Percentiles rank a stretch among this genome's conserved stretches.
These are phyloP conservation scores for Dasyornis broadbenti DNA, from an alignment of 2,113 vertebrate species.

Conservation along the genomic window DNA sequence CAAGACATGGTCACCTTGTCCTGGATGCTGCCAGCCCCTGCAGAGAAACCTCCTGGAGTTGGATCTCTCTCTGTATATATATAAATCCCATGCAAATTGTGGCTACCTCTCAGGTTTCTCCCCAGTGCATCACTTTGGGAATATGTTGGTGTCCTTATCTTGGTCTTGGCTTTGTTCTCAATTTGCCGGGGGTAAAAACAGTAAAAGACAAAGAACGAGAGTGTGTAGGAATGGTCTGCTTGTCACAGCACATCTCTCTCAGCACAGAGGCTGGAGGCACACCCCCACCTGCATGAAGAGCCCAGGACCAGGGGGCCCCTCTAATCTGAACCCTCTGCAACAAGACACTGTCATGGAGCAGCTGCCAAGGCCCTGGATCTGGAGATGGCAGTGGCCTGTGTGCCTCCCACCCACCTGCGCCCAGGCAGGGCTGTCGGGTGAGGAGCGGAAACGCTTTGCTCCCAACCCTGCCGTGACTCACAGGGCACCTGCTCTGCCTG, in stretches of 20 bases:
- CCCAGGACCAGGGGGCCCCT: neutral
- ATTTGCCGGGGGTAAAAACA: conserved; percentile 31
- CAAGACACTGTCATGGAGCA: rapidly evolving
- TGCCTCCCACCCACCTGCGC: neutral
- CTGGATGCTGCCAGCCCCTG: neutral
- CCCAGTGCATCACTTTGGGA: neutral
- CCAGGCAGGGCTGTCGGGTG: rapidly evolving
- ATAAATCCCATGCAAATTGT: neutral
- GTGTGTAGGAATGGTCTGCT: neutral
- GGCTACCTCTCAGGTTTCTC: neutral
- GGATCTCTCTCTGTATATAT: neutral
- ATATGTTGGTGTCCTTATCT: conserved; percentile 42
- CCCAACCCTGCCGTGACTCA: neutral
- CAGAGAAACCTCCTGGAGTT: neutral
- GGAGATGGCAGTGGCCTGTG: neutral
- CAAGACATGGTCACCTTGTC: neutral
- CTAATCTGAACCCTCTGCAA: neutral
- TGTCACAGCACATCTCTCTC: neutral
- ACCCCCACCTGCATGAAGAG: neutral
- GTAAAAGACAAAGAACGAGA: neutral
- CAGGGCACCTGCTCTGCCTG: neutral
- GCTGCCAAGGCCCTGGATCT: neutral
- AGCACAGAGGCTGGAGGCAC: neutral
- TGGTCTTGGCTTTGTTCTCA: conserved; percentile 37
- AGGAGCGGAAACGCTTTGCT: neutral